Evolutionary conservation across 2,797 vertebrate genomes (phyloP).

Genomic region (Vespertilio murinus): DNA sequence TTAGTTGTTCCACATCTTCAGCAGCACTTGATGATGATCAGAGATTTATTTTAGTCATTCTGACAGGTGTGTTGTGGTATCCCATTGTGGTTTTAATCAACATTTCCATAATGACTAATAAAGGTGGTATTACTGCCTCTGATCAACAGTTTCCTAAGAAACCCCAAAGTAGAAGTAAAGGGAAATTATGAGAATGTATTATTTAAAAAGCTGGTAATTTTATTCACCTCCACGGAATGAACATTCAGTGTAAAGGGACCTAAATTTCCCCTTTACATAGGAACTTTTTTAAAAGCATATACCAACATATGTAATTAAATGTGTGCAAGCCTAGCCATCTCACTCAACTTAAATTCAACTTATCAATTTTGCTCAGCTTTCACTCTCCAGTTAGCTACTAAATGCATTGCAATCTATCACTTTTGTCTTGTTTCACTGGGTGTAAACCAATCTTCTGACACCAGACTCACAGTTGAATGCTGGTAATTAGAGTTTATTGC

Average conservation of each 20-base stretch:
- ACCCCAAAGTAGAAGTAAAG: not conserved
- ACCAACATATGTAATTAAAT: not conserved
- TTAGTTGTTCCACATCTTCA: not conserved
- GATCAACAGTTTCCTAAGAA: not conserved
- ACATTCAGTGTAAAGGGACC: not conserved
- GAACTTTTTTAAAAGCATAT: not conserved
- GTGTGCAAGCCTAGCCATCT: not conserved
- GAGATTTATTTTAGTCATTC: not conserved
- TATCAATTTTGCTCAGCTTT: not conserved
- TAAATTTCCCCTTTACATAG: not conserved
- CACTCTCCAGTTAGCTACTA: not conserved
- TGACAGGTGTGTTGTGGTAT: not conserved
- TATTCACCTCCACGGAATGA: not conserved
- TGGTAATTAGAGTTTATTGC: not conserved
- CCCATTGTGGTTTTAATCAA: not conserved
- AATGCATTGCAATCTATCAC: not conserved
- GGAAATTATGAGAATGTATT: not conserved
- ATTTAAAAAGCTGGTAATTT: not conserved
- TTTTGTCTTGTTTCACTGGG: conserved; percentile 38
- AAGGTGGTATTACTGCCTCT: not conserved
- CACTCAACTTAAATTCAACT: conserved; percentile 4
- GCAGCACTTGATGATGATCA: not conserved
- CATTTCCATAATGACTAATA: not conserved
- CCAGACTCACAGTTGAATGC: not conserved
- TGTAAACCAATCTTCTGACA: not conserved